Conservation (phyloP, 2,797 vertebrate genomes). For the Peromyscus attwateri region DNA sequence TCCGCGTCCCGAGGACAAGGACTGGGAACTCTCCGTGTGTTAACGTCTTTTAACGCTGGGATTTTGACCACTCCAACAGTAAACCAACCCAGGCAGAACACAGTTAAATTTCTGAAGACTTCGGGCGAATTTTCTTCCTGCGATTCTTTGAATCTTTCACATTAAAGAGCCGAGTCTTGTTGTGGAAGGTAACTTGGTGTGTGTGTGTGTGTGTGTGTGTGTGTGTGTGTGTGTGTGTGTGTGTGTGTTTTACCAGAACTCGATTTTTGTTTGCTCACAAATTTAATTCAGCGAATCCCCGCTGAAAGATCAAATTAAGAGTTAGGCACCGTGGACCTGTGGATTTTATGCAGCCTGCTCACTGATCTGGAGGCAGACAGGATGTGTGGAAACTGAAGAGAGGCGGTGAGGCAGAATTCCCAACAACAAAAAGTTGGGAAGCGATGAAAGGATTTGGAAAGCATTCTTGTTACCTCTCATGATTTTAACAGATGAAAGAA, state of each 20-base stretch:
- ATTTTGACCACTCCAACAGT: neutral
- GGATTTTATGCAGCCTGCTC: constrained; percentile 18
- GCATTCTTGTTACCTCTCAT: neutral
- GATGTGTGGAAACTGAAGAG: neutral
- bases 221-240: too few relatives aligned
- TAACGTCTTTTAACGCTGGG: neutral
- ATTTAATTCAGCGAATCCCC: constrained; percentile 17
- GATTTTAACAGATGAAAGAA: constrained; percentile 29
- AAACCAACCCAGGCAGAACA: neutral
- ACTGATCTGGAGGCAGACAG: neutral
- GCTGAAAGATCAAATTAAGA: neutral
- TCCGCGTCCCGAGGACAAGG: neutral
- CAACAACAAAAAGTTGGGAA: neutral
- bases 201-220: too few relatives aligned
- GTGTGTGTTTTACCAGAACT: neutral
- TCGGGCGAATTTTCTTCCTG: neutral
- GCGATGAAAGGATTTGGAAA: neutral
- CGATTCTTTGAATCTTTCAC: constrained; percentile 1
- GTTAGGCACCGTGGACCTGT: neutral
- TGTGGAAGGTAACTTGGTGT: too few relatives aligned
- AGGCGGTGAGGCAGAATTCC: neutral
- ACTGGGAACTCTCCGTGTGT: neutral
- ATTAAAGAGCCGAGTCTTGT: neutral
- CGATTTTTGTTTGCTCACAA: neutral
- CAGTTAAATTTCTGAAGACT: neutral